These are phyloP conservation scores for Helicoverpa armigera DNA, from an alignment of 1,140 invertebrate genomes.

Conservation along the genomic window DNA sequence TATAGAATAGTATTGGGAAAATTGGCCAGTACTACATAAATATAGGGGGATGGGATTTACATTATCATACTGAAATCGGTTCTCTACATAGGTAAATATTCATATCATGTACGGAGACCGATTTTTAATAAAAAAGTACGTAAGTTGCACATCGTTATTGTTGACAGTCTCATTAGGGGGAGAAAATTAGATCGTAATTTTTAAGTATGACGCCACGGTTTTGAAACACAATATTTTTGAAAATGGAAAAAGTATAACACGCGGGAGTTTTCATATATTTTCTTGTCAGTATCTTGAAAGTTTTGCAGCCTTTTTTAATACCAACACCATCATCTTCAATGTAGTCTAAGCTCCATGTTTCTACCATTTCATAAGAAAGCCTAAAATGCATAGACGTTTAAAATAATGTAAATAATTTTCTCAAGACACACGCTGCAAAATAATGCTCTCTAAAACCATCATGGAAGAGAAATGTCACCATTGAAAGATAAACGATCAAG, in stretches of 20 bases:
- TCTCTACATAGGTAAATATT: slow-evolving; percentile 40
- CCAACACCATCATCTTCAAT: background rate
- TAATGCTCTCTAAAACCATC: background rate
- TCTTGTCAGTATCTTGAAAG: background rate
- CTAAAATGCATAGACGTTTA: slow-evolving; percentile 5
- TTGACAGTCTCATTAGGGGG: slow-evolving; percentile 56
- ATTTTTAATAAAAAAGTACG: slow-evolving; percentile 39
- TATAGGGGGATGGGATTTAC: slow-evolving; percentile 2
- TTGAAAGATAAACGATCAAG: background rate
- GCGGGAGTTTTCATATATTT: background rate
- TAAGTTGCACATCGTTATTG: slow-evolving; percentile 60
- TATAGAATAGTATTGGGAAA: slow-evolving; percentile 48
- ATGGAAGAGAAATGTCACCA: background rate
- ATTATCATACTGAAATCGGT: slow-evolving; percentile 44
- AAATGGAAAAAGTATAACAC: background rate
- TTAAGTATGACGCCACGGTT: slow-evolving; percentile 51
- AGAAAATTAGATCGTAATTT: slow-evolving; percentile 51
- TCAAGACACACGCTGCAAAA: background rate
- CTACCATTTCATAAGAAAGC: background rate
- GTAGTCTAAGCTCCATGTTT: background rate
- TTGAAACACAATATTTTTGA: slow-evolving; percentile 52
- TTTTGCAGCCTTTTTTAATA: background rate
- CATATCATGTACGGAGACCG: slow-evolving; percentile 45
- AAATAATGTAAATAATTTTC: slow-evolving; percentile 18
- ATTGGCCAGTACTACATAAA: slow-evolving; percentile 50